Evolutionary conservation across 2,888 invertebrate genomes (phyloP).

Genomic region (Agrochola lychnidis): DNA sequence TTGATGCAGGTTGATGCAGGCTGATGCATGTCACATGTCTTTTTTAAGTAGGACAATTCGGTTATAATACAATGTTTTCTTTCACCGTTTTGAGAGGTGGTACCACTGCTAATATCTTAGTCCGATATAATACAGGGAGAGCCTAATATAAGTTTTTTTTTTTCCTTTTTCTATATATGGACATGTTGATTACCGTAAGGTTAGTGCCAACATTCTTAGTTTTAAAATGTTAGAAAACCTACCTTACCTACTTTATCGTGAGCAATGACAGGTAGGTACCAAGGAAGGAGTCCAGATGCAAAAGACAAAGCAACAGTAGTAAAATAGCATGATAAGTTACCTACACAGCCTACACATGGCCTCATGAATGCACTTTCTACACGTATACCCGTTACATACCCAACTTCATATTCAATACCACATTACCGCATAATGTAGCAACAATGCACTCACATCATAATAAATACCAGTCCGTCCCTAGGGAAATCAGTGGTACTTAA

Average conservation of each 20-base stretch:
- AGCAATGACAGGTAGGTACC: no score
- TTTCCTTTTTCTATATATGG: no score
- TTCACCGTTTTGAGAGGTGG: neutral
- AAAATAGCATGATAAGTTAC: constrained; percentile 17
- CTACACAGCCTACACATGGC: constrained; percentile 17
- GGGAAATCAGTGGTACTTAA: constrained; percentile 50
- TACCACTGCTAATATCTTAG: neutral
- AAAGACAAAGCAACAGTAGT: neutral
- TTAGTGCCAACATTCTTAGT: neutral
- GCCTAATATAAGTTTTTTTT: no score
- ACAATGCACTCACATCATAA: constrained; percentile 22
- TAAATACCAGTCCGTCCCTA: constrained; percentile 32
- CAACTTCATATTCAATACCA: constrained; percentile 1
- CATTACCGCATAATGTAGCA: constrained; percentile 23
- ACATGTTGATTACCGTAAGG: neutral
- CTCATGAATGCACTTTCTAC: constrained; percentile 37
- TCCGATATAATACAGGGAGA: neutral
- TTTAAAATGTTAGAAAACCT: no score
- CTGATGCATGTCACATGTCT: neutral
- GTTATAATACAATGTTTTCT: neutral
- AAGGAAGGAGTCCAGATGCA: neutral
- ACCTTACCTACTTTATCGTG: neutral
- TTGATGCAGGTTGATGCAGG: no score
- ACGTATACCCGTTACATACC: constrained; percentile 8
- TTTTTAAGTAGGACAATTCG: neutral